Conservation (phyloP, 2,797 vertebrate species). For the Lycodopsis pacificus region DNA sequence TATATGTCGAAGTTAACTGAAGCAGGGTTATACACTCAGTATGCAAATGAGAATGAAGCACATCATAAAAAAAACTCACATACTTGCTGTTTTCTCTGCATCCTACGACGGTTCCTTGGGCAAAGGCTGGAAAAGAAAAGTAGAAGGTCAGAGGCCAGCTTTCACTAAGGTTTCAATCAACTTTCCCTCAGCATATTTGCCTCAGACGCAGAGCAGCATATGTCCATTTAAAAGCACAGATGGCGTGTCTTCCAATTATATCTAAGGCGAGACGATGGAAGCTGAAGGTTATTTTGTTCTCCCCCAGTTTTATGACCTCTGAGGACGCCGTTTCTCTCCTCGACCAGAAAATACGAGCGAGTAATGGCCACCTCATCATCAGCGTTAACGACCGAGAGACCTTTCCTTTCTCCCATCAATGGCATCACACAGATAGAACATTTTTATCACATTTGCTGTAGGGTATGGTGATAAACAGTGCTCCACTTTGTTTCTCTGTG, state of each 20-base stretch:
- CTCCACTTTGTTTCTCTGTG: constrained; percentile 59
- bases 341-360: constrained; percentile 55
- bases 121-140: constrained; percentile 84
- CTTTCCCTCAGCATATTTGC: constrained; percentile 35
- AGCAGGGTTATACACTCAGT: background rate
- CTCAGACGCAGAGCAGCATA: constrained; percentile 62
- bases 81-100: constrained; percentile 65
- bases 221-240: constrained; percentile 73
- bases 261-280: constrained; percentile 49
- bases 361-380: constrained; percentile 62
- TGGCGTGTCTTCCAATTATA: constrained; percentile 66
- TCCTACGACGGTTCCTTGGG: constrained; percentile 89
- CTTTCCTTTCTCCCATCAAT: constrained; percentile 49
- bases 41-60: constrained; percentile 30
- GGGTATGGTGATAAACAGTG: constrained; percentile 53
- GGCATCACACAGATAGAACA: constrained; percentile 37
- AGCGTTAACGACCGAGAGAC: constrained; percentile 54
- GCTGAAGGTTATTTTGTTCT: constrained; percentile 72
- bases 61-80: constrained; percentile 56
- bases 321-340: constrained; percentile 46
- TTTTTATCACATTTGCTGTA: constrained; percentile 47
- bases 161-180: constrained; percentile 41
- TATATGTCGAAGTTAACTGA: constrained; percentile 13
- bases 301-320: constrained; percentile 58
- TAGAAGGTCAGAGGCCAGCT: constrained; percentile 56